These are phyloP conservation scores for Eremobia ochroleuca DNA, from an alignment of 2,888 invertebrate genomes.

Conservation along the genomic window DNA sequence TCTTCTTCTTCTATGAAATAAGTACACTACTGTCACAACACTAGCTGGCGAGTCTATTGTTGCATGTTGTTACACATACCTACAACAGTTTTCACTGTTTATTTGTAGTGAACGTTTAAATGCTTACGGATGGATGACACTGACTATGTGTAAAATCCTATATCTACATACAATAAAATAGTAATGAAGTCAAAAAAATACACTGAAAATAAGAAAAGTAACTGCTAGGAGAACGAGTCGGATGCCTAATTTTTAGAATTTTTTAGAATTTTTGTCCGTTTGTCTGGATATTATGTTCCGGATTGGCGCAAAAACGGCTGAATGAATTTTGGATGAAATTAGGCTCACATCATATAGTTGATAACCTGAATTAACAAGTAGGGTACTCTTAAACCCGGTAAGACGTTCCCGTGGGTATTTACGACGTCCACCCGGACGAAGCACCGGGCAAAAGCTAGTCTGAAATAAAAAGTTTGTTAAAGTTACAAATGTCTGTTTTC, in stretches of 20 bases:
- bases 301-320: neutral
- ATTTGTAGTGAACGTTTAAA: constrained; percentile 43
- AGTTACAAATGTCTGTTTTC: neutral
- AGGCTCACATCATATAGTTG: neutral
- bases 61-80: constrained; percentile 37
- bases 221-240: too few species aligned
- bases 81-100: constrained; percentile 39
- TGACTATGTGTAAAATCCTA: neutral
- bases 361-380: neutral
- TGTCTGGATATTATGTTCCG: too few species aligned
- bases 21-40: constrained; percentile 53
- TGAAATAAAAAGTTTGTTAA: neutral
- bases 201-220: neutral
- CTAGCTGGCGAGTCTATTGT: constrained; percentile 46
- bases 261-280: too few species aligned
- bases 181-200: too few species aligned
- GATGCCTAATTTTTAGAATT: too few species aligned
- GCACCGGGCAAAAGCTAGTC: neutral
- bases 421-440: neutral
- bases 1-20: constrained; percentile 55
- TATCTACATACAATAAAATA: too few species aligned
- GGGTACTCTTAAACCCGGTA: neutral
- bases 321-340: neutral
- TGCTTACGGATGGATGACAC: constrained; percentile 24
- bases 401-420: neutral